Evolutionary conservation across 2,113 vertebrate genomes (phyloP).

Genomic region (Eurystomus gularis): DNA sequence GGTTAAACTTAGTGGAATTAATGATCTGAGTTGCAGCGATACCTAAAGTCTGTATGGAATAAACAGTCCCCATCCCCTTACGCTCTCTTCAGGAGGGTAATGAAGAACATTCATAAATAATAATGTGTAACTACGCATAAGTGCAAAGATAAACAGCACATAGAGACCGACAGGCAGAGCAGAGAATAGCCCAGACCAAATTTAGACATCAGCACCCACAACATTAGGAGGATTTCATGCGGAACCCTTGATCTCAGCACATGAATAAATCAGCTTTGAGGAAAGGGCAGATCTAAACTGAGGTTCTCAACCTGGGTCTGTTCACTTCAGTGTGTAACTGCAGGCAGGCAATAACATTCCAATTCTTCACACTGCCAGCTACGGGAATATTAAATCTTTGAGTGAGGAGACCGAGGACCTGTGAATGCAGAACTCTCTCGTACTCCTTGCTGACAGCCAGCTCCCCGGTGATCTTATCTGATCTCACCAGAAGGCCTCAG

Average conservation of each 20-base stretch:
- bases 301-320: not conserved
- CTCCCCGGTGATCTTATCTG: not conserved
- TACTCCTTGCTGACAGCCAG: not conserved
- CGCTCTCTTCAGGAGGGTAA: not conserved
- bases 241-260: not conserved
- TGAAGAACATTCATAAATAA: not conserved
- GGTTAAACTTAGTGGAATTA: not conserved
- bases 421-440: not conserved
- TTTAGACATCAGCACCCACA: not conserved
- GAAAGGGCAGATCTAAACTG: not conserved
- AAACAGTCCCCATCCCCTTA: not conserved
- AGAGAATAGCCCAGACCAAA: not conserved
- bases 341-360: not conserved
- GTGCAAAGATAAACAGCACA: not conserved
- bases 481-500: not conserved
- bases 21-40: not conserved
- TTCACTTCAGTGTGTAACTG: not conserved
- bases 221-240: not conserved
- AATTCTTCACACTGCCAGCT: not conserved
- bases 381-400: not conserved
- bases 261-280: not conserved
- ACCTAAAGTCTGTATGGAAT: not conserved
- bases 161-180: not conserved
- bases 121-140: not conserved
- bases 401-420: not conserved